Conservation (phyloP, 2,113 vertebrate genomes). For the Paradoxurus hermaphroditus region DNA sequence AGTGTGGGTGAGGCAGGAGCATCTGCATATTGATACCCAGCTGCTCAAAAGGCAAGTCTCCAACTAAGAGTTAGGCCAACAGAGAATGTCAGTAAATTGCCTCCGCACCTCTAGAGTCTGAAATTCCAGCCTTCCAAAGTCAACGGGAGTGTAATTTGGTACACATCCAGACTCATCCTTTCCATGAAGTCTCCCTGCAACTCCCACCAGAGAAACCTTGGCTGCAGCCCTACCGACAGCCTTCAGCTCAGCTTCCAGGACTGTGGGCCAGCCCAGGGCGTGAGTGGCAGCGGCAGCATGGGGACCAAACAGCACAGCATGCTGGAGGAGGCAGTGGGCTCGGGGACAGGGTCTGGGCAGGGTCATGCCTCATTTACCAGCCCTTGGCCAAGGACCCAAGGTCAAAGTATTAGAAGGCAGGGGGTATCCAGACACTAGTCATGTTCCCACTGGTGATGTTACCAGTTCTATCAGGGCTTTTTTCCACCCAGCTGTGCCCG, state of each 20-base stretch:
- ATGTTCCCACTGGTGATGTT: not conserved
- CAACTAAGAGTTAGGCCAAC: not conserved
- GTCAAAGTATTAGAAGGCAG: not conserved
- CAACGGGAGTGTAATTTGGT: constrained; percentile 41
- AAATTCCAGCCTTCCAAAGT: constrained; percentile 34
- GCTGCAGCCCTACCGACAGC: not conserved
- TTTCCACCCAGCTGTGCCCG: not conserved
- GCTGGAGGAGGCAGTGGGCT: not conserved
- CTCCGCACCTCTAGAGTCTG: not conserved
- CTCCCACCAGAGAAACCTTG: constrained; percentile 24
- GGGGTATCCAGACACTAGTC: not conserved
- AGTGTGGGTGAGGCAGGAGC: not conserved
- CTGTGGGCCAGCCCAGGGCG: not conserved
- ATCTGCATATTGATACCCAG: constrained; percentile 29
- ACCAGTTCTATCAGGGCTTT: not conserved
- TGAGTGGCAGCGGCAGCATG: not conserved
- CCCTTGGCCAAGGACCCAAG: not conserved
- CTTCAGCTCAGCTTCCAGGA: not conserved
- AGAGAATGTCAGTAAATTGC: constrained; percentile 15
- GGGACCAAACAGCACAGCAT: not conserved
- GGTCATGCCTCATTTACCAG: not conserved
- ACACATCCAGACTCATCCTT: constrained; percentile 31
- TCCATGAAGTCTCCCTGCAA: constrained; percentile 24
- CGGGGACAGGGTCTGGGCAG: not conserved
- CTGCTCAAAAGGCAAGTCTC: constrained; percentile 50